Evolutionary conservation across 2,113 vertebrate species (phyloP).

Genomic region (Coregonus clupeaformis): DNA sequence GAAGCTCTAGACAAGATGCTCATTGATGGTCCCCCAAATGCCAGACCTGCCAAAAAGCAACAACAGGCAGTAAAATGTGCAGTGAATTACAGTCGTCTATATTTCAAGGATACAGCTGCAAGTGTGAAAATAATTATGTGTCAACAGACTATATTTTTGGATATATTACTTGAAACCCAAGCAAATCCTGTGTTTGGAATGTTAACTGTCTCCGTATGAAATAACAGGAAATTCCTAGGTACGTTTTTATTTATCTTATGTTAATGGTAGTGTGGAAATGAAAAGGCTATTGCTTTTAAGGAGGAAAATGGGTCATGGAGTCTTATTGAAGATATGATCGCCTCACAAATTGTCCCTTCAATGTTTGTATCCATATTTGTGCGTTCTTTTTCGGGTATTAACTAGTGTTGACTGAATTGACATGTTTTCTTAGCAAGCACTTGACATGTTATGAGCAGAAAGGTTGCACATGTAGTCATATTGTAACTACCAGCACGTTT

Average conservation of each 20-base stretch:
- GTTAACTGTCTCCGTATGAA: constrained; percentile 58
- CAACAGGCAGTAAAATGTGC: constrained; percentile 28
- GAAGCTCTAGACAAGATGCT: background rate
- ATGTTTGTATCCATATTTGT: constrained; percentile 20
- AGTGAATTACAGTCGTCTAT: constrained; percentile 15
- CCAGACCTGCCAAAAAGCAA: background rate
- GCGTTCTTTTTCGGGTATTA: constrained; percentile 8
- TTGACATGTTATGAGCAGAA: background rate
- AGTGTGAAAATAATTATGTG: constrained; percentile 45
- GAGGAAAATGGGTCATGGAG: constrained; percentile 44
- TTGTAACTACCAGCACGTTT: constrained; percentile 1
- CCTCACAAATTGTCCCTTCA: constrained; percentile 18
- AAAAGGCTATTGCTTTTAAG: constrained; percentile 49
- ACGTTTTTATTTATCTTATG: constrained; percentile 61
- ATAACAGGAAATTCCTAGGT: constrained; percentile 71
- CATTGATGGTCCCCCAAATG: background rate
- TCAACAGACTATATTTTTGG: constrained; percentile 44
- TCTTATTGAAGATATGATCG: constrained; percentile 29
- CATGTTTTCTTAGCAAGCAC: background rate
- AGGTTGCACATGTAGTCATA: constrained; percentile 4
- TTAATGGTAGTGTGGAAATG: constrained; percentile 56
- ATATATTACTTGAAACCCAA: constrained; percentile 51
- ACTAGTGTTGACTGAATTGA: background rate
- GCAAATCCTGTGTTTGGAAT: constrained; percentile 48
- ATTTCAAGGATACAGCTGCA: constrained; percentile 52